Evolutionary conservation across 2,888 invertebrate genomes (phyloP), one percentile per base, ranked within the genome.

Genomic region (Trimorus sp.): DNA sequence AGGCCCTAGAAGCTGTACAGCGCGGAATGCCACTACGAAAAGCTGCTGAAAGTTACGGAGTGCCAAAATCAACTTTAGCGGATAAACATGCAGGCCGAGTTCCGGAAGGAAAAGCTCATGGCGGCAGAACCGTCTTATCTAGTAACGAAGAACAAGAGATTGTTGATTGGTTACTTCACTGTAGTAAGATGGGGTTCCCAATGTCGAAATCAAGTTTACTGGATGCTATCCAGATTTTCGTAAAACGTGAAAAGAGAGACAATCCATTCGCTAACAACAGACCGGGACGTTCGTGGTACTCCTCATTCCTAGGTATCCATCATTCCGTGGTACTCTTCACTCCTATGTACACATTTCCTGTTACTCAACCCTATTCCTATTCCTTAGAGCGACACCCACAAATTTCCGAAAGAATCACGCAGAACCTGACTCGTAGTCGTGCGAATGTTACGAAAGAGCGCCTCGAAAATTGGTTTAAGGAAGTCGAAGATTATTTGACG

Each of bases 391-490:
- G 85, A 16, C 82, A 86, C 59, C 82, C 82, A 40, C 36, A 84
- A 16, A 16, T 87, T 15, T 53, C 79, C 11, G 74, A 84, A 60
- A 70, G 85, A 63, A 84, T 80, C 11, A 68, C 86, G 7, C 84
- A 89, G 85, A 88, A 88, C 77, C 54, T 89, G 16, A 85, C 74
- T 36, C 26, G 49, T 15, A 78, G 54, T 9, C 78, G 88, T 83
- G 86, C 84, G 63, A 60, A 38, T 40, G 86, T 89, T 7, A 87
- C 84, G 26, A 81, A 87, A 84, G 80, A 87, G 38, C 48, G 82
- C 15, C 81, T 89, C 8, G 73, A 70, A 69, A 45, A 26, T 48
- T 89, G 88, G 87, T 89, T 88, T 79, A 51, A 54, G 12, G 84
- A 85, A 66, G 66, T 87, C 8, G 66, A 79, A 63, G 53, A 40